Percentiles rank a stretch among this genome's conserved stretches.
Evolutionary conservation across 2,113 vertebrate species (phyloP).

Genomic region (Chitala chitala): DNA sequence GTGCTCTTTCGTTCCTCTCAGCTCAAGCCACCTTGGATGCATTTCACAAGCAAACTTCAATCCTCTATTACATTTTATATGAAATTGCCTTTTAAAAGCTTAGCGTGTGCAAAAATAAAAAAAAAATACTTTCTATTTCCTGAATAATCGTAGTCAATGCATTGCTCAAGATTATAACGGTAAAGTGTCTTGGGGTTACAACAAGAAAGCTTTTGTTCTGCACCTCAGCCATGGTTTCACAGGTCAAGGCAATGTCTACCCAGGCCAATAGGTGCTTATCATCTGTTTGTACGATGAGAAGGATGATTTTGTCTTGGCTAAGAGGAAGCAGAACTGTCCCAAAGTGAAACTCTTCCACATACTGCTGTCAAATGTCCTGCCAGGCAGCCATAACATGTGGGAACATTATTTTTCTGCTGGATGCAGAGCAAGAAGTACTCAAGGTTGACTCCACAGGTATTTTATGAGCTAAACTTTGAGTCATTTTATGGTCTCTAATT

Average conservation of each 20-base stretch:
- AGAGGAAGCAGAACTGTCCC: background rate
- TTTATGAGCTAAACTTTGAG: conserved; percentile 6
- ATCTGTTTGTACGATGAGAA: background rate
- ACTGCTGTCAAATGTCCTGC: background rate
- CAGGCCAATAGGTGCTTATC: background rate
- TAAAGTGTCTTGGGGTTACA: background rate
- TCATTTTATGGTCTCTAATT: conserved; percentile 36
- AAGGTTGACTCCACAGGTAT: conserved; percentile 3
- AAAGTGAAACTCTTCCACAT: background rate
- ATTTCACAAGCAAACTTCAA: background rate
- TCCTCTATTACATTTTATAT: background rate
- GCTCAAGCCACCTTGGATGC: background rate
- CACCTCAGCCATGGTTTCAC: background rate
- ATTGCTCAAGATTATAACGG: background rate
- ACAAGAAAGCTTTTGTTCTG: background rate
- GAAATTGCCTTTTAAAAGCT: conserved; percentile 16
- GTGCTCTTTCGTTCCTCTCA: background rate
- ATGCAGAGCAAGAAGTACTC: background rate
- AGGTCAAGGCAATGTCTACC: background rate
- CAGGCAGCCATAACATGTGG: background rate
- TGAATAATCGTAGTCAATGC: conserved; percentile 21
- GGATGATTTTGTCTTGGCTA: background rate
- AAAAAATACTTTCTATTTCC: background rate
- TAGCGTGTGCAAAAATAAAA: conserved; percentile 1
- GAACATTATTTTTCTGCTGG: background rate